Evolutionary conservation across 2,888 invertebrate species (phyloP), one percentile per base, ranked within the genome.

Genomic region (Hemaris fuciformis): DNA sequence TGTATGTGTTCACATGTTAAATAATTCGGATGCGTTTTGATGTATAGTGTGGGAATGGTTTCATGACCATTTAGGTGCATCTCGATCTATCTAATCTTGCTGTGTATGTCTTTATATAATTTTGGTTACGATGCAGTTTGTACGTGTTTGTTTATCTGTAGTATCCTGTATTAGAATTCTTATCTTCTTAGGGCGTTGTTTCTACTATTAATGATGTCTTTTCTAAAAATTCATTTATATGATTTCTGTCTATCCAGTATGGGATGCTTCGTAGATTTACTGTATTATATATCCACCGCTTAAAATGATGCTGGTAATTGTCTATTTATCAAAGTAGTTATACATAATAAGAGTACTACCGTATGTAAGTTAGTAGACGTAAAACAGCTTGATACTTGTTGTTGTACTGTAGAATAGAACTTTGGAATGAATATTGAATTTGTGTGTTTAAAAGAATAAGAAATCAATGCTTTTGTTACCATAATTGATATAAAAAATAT

Each of bases 1-100:
- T 85, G 68, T 76, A 84, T 86, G 87, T 88, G 88, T 88, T 89
- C 88, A 88, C 80, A 74, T 68, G 71, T 66, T 69, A 66, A 65
- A 18, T 53, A 31, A 31, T 27, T 53, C 48, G 7, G 18, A 10
- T 62, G 57, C 43, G 31, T 48, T 46, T 1, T 45, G 20, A 45
- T 45, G 20, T 23, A 20, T n/a, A n/a, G n/a, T 22, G 8, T 22
- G 45, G 10, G 22, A 45, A 38, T 38, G 38, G 38, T 38, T 0
- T 38, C 38, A 38, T 38, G 10, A n/a, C 38, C 38, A 4, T n/a
- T 10, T n/a, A 10, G 5, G n/a, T 38, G 38, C 38, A 38, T 38
- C 38, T 38, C 38, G 38, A 38, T 38, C n/a, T n/a, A 38, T 27
- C 27, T 27, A 38, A 38, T 38, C n/a, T 38, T 38, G 13, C 10